A percentile compares a stretch with the other conserved stretches of the same genome.
Evolutionary conservation across 2,888 invertebrate species (phyloP).

Genomic region (Anaspis maculata): DNA sequence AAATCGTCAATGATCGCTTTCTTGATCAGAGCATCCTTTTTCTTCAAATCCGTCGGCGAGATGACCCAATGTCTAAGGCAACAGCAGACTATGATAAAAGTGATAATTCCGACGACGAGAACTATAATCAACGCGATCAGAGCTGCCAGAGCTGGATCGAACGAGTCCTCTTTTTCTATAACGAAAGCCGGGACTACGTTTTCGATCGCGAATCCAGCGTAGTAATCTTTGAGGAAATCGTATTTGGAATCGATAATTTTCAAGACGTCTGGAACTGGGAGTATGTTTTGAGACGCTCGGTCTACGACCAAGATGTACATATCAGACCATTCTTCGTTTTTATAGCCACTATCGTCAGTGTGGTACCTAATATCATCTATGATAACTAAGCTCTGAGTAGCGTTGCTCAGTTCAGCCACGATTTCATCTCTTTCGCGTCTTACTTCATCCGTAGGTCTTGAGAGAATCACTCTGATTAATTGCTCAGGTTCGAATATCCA

Average conservation of each 20-base stretch:
- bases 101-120: conserved; percentile 76
- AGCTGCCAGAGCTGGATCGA: conserved; percentile 80
- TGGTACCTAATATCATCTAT: conserved; percentile 71
- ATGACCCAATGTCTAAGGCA: conserved; percentile 84
- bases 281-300: conserved; percentile 60
- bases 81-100: conserved; percentile 80
- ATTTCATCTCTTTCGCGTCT: conserved; percentile 63
- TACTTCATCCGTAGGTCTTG: conserved; percentile 71
- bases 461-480: conserved; percentile 75
- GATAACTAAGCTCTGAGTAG: conserved; percentile 69
- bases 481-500: conserved; percentile 86
- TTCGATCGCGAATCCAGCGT: conserved; percentile 65
- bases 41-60: conserved; percentile 70
- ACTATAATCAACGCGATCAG: conserved; percentile 78
- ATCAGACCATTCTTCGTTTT: conserved; percentile 72
- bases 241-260: conserved; percentile 79
- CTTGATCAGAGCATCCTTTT: conserved; percentile 76
- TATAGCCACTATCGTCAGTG: conserved; percentile 53
- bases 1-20: conserved; percentile 77
- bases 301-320: conserved; percentile 80
- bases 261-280: conserved; percentile 69
- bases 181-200: conserved; percentile 65
- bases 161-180: conserved; percentile 61
- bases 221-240: conserved; percentile 73
- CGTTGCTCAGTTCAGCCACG: conserved; percentile 62